Evolutionary conservation across 2,113 vertebrate species (phyloP).

Genomic region (Pterocles orientalis): DNA sequence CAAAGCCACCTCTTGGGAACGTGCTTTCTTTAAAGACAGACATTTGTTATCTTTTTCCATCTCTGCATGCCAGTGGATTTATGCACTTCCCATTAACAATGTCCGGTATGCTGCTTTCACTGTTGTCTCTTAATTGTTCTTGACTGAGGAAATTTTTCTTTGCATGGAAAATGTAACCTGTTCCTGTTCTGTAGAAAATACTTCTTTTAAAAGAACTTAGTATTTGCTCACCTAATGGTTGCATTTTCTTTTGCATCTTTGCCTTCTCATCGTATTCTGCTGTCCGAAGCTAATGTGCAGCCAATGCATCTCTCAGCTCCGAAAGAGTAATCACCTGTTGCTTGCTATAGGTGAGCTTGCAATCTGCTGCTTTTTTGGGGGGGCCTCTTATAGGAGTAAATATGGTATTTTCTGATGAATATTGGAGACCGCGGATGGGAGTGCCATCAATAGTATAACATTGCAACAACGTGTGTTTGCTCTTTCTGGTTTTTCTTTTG

Average conservation of each 20-base stretch:
- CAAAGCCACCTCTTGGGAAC: neutral
- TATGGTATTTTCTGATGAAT: neutral
- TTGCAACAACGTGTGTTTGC: neutral
- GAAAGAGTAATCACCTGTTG: neutral
- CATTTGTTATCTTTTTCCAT: neutral
- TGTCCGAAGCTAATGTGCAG: neutral
- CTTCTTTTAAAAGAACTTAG: neutral
- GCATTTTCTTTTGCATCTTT: neutral
- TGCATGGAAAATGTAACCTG: neutral
- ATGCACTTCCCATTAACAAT: neutral
- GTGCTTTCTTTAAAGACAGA: neutral
- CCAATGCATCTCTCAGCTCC: neutral
- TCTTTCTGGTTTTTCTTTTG: neutral
- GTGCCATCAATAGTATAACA: rapidly evolving
- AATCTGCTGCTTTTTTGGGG: neutral
- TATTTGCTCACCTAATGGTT: neutral
- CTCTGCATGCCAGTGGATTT: neutral
- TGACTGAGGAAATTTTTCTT: neutral
- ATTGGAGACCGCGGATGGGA: neutral
- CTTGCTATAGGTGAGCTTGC: neutral
- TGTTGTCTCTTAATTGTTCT: neutral
- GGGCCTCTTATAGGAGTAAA: neutral
- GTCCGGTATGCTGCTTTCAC: neutral
- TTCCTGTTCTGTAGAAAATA: neutral
- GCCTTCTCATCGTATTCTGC: neutral